phyloP scores from a whole-genome alignment of 2,797 vertebrate species.

The Stomatorhinus walkeri region DNA sequence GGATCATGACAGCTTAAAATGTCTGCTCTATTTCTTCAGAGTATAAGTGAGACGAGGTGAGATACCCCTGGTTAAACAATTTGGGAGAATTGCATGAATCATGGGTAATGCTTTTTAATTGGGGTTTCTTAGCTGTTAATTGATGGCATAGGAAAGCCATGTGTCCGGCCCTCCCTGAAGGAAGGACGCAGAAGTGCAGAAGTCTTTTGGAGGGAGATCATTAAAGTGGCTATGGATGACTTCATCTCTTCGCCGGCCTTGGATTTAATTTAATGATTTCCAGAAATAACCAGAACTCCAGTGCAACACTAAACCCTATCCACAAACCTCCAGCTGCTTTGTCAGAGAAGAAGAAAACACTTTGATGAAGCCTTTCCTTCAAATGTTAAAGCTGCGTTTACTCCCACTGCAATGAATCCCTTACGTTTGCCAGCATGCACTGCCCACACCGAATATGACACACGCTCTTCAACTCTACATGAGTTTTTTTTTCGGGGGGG shows the following conservation, averaged over 20 bases:
- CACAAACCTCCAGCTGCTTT: background rate
- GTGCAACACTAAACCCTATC: background rate
- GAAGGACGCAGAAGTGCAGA: background rate
- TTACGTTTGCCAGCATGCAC: background rate
- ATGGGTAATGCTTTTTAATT: background rate
- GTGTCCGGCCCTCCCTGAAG: background rate
- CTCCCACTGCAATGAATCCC: background rate
- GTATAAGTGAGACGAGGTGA: background rate
- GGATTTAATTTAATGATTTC: background rate
- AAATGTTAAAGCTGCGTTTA: background rate
- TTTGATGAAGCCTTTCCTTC: background rate
- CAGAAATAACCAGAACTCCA: background rate
- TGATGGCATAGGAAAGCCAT: background rate
- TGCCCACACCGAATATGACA: background rate
- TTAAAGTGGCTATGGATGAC: background rate
- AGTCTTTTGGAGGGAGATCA: background rate
- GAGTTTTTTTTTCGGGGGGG: background rate
- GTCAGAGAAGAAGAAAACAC: background rate
- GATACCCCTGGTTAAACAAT: background rate
- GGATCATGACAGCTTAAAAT: background rate
- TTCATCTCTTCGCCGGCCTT: background rate
- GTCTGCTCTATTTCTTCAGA: background rate
- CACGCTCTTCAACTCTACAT: background rate
- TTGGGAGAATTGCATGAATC: background rate
- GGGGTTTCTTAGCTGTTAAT: background rate